Evolutionary conservation across 2,113 vertebrate species (phyloP).

Genomic region (Lophotis ruficrista): DNA sequence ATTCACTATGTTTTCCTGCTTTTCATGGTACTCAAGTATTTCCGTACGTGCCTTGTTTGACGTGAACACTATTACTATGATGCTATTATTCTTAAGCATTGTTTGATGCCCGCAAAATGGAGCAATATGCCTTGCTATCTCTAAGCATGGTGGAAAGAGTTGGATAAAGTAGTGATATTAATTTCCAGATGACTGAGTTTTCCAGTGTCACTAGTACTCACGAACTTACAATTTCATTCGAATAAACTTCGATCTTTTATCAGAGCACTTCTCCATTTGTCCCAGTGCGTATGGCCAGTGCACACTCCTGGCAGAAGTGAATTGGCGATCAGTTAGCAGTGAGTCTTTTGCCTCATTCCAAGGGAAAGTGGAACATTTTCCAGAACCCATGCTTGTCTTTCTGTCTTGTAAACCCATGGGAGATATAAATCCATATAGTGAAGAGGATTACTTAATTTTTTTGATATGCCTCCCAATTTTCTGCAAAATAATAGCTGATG

Average conservation of each 20-base stretch:
- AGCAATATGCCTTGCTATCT: background rate
- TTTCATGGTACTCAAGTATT: background rate
- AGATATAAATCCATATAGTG: slow-evolving; percentile 12
- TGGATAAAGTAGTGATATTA: background rate
- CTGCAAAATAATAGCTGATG: slow-evolving; percentile 10
- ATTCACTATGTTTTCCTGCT: background rate
- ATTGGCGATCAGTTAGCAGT: background rate
- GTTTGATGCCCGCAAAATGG: background rate
- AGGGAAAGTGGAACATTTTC: slow-evolving; percentile 19
- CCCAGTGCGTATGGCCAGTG: accelerated
- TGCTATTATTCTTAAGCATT: background rate
- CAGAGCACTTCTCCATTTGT: background rate
- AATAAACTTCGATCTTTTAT: background rate
- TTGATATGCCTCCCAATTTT: slow-evolving; percentile 14
- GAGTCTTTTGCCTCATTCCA: slow-evolving; percentile 23
- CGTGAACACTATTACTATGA: background rate
- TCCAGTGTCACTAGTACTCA: background rate
- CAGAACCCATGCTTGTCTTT: slow-evolving; percentile 42
- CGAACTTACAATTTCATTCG: background rate
- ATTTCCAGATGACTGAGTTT: slow-evolving; percentile 11
- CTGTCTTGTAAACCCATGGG: slow-evolving; percentile 30
- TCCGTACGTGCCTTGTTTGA: background rate
- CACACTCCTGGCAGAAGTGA: background rate
- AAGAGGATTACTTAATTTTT: background rate
- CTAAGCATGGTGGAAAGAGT: background rate